Conservation (phyloP, 2,797 vertebrate species). For the Nyctibius grandis region DNA sequence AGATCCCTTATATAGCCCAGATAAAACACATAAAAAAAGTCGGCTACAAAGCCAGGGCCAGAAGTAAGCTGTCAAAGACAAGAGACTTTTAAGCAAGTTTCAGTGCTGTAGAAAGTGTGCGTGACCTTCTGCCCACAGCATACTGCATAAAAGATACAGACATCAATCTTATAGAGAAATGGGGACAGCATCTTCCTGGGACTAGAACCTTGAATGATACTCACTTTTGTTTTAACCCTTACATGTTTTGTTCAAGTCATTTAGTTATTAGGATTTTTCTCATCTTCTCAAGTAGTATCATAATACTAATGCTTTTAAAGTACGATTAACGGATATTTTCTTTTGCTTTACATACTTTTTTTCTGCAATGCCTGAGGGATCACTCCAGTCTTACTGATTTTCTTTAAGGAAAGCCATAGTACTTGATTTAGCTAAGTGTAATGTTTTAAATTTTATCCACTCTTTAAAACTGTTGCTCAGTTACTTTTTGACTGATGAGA, state of each 20-base stretch:
- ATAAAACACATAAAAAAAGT: neutral
- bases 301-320: neutral
- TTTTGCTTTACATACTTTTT: neutral
- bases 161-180: neutral
- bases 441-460: neutral
- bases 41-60: neutral
- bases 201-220: neutral
- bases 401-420: neutral
- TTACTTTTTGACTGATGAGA: conserved; percentile 11
- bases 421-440: neutral
- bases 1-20: neutral
- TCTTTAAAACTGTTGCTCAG: neutral
- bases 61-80: neutral
- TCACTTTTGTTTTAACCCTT: neutral
- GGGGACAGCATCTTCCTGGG: neutral
- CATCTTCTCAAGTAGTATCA: neutral
- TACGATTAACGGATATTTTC: neutral
- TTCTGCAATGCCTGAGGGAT: neutral
- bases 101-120: neutral
- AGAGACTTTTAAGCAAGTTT: neutral
- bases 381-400: neutral
- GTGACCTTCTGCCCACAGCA: neutral
- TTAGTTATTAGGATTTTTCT: neutral
- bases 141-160: neutral
- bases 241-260: neutral